Base-by-base conservation (phyloP, 2,113 vertebrate genomes). In the Pygoscelis antarcticus region DNA sequence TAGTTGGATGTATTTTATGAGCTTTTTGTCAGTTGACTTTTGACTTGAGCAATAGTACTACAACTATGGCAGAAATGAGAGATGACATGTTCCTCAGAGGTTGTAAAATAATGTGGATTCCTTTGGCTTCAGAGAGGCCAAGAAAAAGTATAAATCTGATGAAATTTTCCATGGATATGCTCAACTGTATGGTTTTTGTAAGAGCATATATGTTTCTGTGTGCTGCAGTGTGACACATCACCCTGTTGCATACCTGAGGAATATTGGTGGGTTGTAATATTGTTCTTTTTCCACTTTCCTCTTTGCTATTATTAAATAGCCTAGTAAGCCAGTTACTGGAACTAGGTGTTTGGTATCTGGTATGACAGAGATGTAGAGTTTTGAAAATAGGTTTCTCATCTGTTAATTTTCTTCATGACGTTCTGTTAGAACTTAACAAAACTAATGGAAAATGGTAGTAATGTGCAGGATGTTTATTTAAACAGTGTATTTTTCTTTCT, bases 141-240 rank as follows among this genome's bases (percentile, higher is more conserved):
- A 62, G 46, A 20, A 55, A 54, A 82, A 40, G 3, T 36, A 27
- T 16, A 75, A 27, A 15, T 54, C 7, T 89, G 52, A 72, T 85
- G 4, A 60, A 44, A 32, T 57, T 58, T 27, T 64, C 32, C 7
- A 7, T 78, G 18, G 34, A 7, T 87, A 4, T 34, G 16, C 9
- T 83, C 36, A 52, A 16, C 15, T 38, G 2, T 34, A 11, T 55
- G 19, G 0, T 38, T 81, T 76, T 79, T 47, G 1, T 42, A 52
- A 64, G 32, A 69, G 11, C 2, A 7, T 17, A 0, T 1, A 5
- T n/a, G 8, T 62, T 94, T 77, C 51, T 38, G 0, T 62, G 5
- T 21, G 30, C 34, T 71, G 8, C 55, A 58, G 13, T 13, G 17
- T 42, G 46, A 60, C 26, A 26, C 32, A 46, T 34, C 14, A 9